Base-by-base conservation (phyloP, 2,797 vertebrate genomes). In the Sarcophilus harrisii region DNA sequence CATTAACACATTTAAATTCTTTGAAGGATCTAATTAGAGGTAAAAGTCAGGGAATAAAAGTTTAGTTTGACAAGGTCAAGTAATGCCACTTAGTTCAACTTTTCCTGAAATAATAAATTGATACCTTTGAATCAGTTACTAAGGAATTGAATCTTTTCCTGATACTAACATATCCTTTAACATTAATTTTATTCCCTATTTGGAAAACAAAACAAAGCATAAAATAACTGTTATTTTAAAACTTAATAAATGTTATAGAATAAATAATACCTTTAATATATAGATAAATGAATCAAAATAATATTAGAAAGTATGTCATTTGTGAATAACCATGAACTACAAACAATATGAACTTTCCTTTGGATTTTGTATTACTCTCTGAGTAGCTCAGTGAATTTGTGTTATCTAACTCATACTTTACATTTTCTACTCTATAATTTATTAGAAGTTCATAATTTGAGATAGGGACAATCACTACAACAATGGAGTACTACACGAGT, bases 1-100 rank as follows among this genome's bases (percentile, higher is more conserved):
- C 60, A 94, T 95, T 95, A 18, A 27, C 38, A 12, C 13, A 93
- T 57, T 95, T 27, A 14, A 59, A 16, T 95, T 90, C 73, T 30
- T 8, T 60, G 27, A 94, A 96, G 29, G 6, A 49, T 0, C 18
- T 52, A 58, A 0, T 29, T 92, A 95, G 73, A 97, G 55, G 8
- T 58, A 49, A n/a, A 12, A 55, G 73, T 87, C 73, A 87, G 73
- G 27, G 24, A 87, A 45, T 27, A 45, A 38, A 87, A 87, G 73
- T 8, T 87, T 87, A 45, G 38, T 87, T 87, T 87, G 21, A 5
- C 3, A 90, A 58, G 4, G 5, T 5, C 11, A 90, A 29, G 3
- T 30, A 60, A 49, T 21, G 3, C 57, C 45, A 87, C 9, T 9
- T 58, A n/a, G 1, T 12, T 91, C 1, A 52, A 4, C 0, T 18